Conservation (phyloP, 2,113 vertebrate species). For the Tetrax tetrax region DNA sequence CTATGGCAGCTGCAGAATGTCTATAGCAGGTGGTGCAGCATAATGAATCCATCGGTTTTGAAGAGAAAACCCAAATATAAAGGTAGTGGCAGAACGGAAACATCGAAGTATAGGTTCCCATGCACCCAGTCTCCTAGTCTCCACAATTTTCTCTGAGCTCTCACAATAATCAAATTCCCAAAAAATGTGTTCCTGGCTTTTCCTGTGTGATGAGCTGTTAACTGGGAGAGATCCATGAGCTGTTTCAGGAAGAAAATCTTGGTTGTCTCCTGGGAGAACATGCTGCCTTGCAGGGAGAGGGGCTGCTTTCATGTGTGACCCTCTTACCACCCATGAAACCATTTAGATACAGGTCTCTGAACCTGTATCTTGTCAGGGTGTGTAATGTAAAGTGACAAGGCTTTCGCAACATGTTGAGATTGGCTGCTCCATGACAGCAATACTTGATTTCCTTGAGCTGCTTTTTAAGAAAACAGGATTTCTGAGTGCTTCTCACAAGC, state of each 20-base stretch:
- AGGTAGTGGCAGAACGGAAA: neutral
- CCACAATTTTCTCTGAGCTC: neutral
- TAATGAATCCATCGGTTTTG: slow-evolving; percentile 26
- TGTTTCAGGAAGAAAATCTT: slow-evolving; percentile 14
- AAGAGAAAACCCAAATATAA: neutral
- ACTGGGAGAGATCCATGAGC: neutral
- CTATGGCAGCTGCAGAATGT: neutral
- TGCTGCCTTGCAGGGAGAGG: neutral
- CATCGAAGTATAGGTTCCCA: neutral
- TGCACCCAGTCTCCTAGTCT: neutral
- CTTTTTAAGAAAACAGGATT: neutral
- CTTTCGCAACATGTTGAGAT: neutral
- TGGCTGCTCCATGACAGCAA: neutral
- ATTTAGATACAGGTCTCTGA: slow-evolving; percentile 5
- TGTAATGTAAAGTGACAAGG: slow-evolving; percentile 21
- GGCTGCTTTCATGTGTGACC: slow-evolving; percentile 14
- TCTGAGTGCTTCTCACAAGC: neutral
- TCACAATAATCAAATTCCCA: neutral
- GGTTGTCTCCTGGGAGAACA: slow-evolving; percentile 24
- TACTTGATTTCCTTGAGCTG: neutral
- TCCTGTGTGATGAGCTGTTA: neutral
- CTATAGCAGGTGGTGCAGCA: slow-evolving; percentile 12
- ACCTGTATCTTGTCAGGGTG: neutral
- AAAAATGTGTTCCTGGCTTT: neutral
- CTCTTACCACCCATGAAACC: slow-evolving; percentile 12